These are phyloP conservation scores for Carassius carassius DNA, from an alignment of 2,113 vertebrate species.

Conservation along the genomic window DNA sequence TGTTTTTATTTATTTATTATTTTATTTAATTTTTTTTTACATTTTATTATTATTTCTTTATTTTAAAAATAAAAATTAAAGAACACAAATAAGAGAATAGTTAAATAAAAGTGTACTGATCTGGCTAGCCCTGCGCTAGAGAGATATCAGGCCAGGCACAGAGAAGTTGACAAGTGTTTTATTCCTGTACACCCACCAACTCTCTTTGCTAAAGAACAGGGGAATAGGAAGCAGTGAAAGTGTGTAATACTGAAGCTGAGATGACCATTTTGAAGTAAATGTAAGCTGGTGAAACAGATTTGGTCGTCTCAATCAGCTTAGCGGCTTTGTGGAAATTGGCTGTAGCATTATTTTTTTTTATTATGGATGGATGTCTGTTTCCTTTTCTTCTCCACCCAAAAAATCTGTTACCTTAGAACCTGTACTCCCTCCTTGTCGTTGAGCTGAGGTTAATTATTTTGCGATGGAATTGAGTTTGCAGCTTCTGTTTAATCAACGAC, in stretches of 20 bases:
- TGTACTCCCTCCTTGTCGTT: not conserved
- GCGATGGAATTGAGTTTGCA: constrained; percentile 11
- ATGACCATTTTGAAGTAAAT: constrained; percentile 83
- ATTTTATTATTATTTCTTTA: constrained; percentile 22
- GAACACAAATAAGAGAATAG: constrained; percentile 55
- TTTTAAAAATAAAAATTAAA: constrained; percentile 13
- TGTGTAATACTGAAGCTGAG: constrained; percentile 82
- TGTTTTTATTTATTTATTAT: constrained; percentile 7
- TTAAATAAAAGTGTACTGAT: constrained; percentile 68
- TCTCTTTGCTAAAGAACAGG: constrained; percentile 71
- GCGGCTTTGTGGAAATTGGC: constrained; percentile 82
- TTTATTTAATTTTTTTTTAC: not conserved
- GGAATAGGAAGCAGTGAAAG: constrained; percentile 80
- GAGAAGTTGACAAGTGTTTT: constrained; percentile 76
- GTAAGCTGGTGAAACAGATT: constrained; percentile 83
- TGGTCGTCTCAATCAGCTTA: constrained; percentile 83
- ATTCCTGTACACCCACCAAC: constrained; percentile 79
- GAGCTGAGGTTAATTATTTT: constrained; percentile 51
- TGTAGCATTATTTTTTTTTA: constrained; percentile 70
- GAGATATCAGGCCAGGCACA: constrained; percentile 76
- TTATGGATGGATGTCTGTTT: constrained; percentile 72
- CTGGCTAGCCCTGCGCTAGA: constrained; percentile 69
- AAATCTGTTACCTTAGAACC: constrained; percentile 58
- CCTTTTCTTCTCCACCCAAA: constrained; percentile 57
- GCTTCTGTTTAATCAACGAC: constrained; percentile 5